These are phyloP conservation scores for Quadriops clusia DNA, from an alignment of 2,888 invertebrate species.

Conservation along the genomic window DNA sequence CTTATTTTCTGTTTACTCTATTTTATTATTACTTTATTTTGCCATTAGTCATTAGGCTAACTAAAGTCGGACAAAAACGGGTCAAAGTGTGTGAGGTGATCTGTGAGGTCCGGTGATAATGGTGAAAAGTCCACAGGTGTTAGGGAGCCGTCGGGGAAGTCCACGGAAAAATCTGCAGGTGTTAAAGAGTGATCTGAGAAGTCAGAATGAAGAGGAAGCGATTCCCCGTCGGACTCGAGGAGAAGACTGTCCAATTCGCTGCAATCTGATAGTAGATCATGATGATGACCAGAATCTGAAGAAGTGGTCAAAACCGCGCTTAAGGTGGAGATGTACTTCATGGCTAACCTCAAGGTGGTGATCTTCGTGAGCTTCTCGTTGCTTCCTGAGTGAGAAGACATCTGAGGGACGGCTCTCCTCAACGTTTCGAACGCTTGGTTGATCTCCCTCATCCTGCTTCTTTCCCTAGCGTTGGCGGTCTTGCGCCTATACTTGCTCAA, in stretches of 20 bases:
- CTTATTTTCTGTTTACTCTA: too few relatives aligned
- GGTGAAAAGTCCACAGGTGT: slow-evolving; percentile 31
- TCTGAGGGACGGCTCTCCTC: slow-evolving; percentile 44
- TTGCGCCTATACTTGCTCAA: slow-evolving; percentile 56
- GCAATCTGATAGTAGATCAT: slow-evolving; percentile 29
- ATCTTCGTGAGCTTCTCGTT: slow-evolving; percentile 54
- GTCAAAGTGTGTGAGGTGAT: slow-evolving; percentile 30
- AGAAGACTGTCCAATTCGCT: slow-evolving; percentile 25
- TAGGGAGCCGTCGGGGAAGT: slow-evolving; percentile 32
- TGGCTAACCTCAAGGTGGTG: slow-evolving; percentile 51
- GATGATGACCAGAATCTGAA: slow-evolving; percentile 12
- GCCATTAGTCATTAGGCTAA: too few relatives aligned
- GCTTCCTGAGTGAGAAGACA: slow-evolving; percentile 27
- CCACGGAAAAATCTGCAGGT: slow-evolving; percentile 31
- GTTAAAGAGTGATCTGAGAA: slow-evolving; percentile 33
- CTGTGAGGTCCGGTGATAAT: slow-evolving; percentile 30
- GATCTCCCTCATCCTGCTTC: slow-evolving; percentile 55
- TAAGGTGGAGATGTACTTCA: slow-evolving; percentile 50
- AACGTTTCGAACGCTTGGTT: slow-evolving; percentile 55
- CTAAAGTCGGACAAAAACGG: slow-evolving; percentile 29
- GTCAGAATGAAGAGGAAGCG: slow-evolving; percentile 30
- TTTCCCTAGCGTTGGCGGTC: slow-evolving; percentile 56
- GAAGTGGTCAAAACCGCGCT: slow-evolving; percentile 29
- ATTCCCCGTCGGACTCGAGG: slow-evolving; percentile 29
- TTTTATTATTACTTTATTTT: too few relatives aligned